Percentiles rank a stretch among this genome's conserved stretches.
phyloP scores from a whole-genome alignment of 1,140 invertebrate genomes.

The Calycopis cecrops region DNA sequence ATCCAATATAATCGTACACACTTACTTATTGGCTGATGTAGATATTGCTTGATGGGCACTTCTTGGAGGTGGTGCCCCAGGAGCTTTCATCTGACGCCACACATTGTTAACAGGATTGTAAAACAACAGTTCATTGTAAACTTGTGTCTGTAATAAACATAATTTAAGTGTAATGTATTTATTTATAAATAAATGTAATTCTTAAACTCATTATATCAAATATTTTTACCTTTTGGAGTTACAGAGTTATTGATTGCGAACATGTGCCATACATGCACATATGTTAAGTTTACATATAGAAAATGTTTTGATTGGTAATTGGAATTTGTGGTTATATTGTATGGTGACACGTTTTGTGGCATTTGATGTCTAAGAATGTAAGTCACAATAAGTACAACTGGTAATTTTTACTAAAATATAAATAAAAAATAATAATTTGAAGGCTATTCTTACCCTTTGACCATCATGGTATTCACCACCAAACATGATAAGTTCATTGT shows the following conservation, averaged over 20 bases:
- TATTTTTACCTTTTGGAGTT: too few relatives aligned
- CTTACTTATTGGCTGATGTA: constrained; percentile 78
- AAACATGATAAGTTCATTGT: constrained; percentile 86
- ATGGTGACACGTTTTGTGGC: too few relatives aligned
- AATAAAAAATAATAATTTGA: too few relatives aligned
- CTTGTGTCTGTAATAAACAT: constrained; percentile 78
- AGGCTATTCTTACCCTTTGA: constrained; percentile 78
- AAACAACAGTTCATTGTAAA: constrained; percentile 91
- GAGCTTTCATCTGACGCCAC: constrained; percentile 88
- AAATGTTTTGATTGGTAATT: too few relatives aligned
- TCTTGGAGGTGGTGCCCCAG: constrained; percentile 87
- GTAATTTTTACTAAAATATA: too few relatives aligned
- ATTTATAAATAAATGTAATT: neutral
- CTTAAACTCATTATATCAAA: neutral
- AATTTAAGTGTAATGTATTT: neutral
- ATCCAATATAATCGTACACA: constrained; percentile 2
- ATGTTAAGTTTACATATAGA: too few relatives aligned
- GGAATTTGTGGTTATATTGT: too few relatives aligned
- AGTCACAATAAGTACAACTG: too few relatives aligned
- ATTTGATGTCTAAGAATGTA: too few relatives aligned
- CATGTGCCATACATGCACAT: too few relatives aligned
- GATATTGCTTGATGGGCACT: constrained; percentile 91
- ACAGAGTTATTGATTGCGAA: too few relatives aligned
- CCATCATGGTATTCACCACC: constrained; percentile 96
- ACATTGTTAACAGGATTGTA: constrained; percentile 89